Percentiles rank a stretch among this genome's conserved stretches.
These are phyloP conservation scores for Todus mexicanus DNA, from an alignment of 2,797 vertebrate species.

Conservation along the genomic window DNA sequence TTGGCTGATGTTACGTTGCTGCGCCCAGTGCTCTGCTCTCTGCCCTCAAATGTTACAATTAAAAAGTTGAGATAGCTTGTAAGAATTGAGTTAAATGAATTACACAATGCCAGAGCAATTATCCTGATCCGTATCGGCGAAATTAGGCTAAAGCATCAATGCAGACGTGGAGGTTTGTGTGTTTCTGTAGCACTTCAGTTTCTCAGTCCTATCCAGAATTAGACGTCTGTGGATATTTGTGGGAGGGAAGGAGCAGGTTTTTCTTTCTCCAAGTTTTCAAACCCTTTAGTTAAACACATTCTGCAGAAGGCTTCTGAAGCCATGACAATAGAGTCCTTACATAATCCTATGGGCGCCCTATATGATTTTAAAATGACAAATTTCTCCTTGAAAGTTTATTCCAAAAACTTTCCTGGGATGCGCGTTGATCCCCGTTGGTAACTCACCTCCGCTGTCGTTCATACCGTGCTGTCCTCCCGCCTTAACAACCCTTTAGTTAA, in stretches of 20 bases:
- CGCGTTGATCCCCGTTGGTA: not conserved
- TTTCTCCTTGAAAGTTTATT: not conserved
- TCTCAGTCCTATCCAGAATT: not conserved
- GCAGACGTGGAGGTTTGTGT: not conserved
- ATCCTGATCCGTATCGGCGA: not conserved
- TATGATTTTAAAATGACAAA: not conserved
- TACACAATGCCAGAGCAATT: not conserved
- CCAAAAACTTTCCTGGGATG: not conserved
- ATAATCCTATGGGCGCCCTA: not conserved
- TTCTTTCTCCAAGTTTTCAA: not conserved
- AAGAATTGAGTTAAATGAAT: not conserved
- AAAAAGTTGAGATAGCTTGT: not conserved
- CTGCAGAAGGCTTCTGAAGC: not conserved
- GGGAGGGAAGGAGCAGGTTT: not conserved
- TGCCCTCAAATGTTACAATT: not conserved
- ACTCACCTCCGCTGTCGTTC: accelerated
- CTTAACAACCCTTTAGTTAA: not conserved
- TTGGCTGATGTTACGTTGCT: not conserved
- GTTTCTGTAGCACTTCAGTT: not conserved
- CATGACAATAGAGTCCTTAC: not conserved
- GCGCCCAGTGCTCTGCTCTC: not conserved
- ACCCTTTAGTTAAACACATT: too few relatives aligned
- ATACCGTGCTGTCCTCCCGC: not conserved
- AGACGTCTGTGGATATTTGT: not conserved
- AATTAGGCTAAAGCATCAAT: not conserved